Percentiles rank a stretch among this genome's conserved stretches.
Conservation (phyloP, 2,888 invertebrate genomes). For the Andricus curvator region DNA sequence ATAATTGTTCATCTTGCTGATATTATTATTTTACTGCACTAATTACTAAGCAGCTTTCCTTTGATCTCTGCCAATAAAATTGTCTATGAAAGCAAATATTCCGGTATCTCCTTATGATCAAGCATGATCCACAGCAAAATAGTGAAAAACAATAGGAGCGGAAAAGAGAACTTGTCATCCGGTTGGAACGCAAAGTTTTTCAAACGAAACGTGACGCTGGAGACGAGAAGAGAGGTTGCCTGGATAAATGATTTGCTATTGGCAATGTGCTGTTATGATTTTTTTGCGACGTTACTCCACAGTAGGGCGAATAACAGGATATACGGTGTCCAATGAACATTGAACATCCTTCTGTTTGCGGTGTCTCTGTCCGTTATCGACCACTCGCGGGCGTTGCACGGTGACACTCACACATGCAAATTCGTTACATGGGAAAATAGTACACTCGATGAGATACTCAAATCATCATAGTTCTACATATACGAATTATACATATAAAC, state of each 20-base stretch:
- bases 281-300: slow-evolving; percentile 63
- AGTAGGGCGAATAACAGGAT: slow-evolving; percentile 77
- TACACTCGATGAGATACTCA: neutral
- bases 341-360: slow-evolving; percentile 72
- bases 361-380: slow-evolving; percentile 70
- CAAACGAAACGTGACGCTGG: slow-evolving; percentile 38
- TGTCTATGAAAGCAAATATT: neutral
- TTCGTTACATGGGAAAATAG: neutral
- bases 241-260: slow-evolving; percentile 48
- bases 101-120: neutral
- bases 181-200: slow-evolving; percentile 40
- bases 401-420: slow-evolving; percentile 50
- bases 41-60: neutral
- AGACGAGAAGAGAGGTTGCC: slow-evolving; percentile 50
- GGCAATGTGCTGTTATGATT: slow-evolving; percentile 60
- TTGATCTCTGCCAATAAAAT: neutral
- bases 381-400: slow-evolving; percentile 65
- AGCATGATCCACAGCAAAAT: slow-evolving; percentile 7
- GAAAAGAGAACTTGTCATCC: slow-evolving; percentile 38
- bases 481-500: too few species aligned
- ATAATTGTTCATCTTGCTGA: too few species aligned
- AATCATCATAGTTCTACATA: neutral
- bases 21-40: neutral
- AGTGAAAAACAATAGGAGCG: slow-evolving; percentile 38
- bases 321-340: slow-evolving; percentile 77